Conservation (phyloP, 2,797 vertebrate species). For the Phrynocephalus guinanensis region DNA sequence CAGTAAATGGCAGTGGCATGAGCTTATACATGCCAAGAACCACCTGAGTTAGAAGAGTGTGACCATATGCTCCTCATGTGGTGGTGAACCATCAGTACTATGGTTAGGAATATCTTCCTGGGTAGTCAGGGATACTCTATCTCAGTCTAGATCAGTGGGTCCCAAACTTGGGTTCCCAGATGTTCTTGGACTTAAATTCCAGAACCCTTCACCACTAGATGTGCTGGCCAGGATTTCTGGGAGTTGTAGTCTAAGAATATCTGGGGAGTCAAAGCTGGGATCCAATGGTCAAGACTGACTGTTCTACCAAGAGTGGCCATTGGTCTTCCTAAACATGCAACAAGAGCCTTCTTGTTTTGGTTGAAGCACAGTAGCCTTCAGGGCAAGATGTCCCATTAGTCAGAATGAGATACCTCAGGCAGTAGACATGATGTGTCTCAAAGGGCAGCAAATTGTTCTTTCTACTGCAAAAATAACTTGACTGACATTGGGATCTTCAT, state of each 20-base stretch:
- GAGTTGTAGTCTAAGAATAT: too few species aligned
- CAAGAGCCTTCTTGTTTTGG: not conserved
- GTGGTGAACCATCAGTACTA: not conserved
- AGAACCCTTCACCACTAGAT: too few species aligned
- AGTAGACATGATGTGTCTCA: not conserved
- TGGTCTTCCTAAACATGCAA: too few species aligned
- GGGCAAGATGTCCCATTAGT: not conserved
- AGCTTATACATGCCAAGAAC: not conserved
- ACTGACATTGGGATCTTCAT: not conserved
- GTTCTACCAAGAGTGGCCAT: too few species aligned
- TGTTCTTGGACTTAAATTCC: too few species aligned
- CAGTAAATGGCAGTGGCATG: not conserved
- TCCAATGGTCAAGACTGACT: too few species aligned
- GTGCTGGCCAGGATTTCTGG: too few species aligned
- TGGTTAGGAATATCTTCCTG: not conserved
- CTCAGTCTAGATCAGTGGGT: too few species aligned
- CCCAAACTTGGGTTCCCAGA: too few species aligned
- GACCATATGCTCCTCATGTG: not conserved
- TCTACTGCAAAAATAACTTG: not conserved
- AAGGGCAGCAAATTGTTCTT: not conserved
- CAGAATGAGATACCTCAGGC: not conserved
- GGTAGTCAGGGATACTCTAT: too few species aligned
- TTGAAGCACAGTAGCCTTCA: not conserved
- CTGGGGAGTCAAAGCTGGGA: too few species aligned
- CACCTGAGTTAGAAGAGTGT: not conserved